Evolutionary conservation across 1,140 invertebrate species (phyloP), one percentile per base, ranked within the genome.

Genomic region (Aphelenchoides besseyi): DNA sequence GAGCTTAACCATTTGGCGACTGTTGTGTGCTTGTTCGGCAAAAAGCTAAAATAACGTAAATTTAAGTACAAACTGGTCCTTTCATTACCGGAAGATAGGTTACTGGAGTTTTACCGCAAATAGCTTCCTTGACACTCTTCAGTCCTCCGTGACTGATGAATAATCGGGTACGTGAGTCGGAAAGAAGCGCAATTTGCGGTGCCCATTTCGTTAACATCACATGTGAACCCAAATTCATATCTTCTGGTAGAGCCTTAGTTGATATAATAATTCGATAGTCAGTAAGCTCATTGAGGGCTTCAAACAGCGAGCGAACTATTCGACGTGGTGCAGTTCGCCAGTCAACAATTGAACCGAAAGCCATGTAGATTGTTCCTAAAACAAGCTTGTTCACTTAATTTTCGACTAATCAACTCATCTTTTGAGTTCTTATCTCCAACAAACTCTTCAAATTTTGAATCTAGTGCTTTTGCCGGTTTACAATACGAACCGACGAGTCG

Each of bases 111-210:
- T 33, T 37, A 26, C 32, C n/a, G 63, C 63, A 66, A 66, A 66
- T 66, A 16, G 63, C 63, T 32, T 66, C 63, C 30, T 66, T 66
- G n/a, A 66, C 63, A 53, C 12, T n/a, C 30, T 66, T 66, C 1
- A 66, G n/a, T 53, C 63, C 63, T 16, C 63, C 63, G 3, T 66
- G 63, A 3, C n/a, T 26, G 1, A 66, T 32, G 32, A 66, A 66
- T 23, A 66, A 12, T 33, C 30, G 32, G 16, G 63, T 66, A 2
- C 16, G 12, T 16, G 16, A 18, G 63, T 66, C 16, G 12, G 16
- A 12, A 12, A 66, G 63, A 37, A 66, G 16, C 16, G 32, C 16
- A 32, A 66, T 29, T 35, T 66, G 63, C 1, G 63, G 63, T 12
- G 63, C 63, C 63, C 63, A 66, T 32, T 33, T n/a, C 12, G 30